Evolutionary conservation across 2,797 vertebrate genomes (phyloP), one percentile per base, ranked within the genome.

Genomic region (Spea hammondii): DNA sequence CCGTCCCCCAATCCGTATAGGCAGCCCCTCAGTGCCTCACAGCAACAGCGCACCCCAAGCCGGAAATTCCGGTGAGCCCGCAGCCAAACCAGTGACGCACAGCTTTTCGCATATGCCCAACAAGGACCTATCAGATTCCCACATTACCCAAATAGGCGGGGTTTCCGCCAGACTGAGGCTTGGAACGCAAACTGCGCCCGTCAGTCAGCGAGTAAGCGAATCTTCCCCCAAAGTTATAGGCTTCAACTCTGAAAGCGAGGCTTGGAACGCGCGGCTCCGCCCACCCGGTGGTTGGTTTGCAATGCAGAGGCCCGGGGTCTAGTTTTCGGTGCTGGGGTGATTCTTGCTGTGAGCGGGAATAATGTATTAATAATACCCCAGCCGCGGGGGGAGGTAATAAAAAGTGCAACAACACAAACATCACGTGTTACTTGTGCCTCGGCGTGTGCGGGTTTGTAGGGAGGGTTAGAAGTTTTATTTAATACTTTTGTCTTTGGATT

Each of bases 1-100:
- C 71, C 57, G 32, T 32, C 51, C 65, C 65, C 45, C 8, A 6
- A 89, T 86, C 12, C 50, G 13, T 14, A n/a, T 51, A 5, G 12
- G 4, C 59, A 44, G 17, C 11, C 47, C 6, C 47, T 13, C 32
- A 49, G 12, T 9, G 4, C 12, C 5, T 13, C 32, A 74, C 32
- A 12, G 32, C 46, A 49, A 75, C 49, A 80, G 13, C 10, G 17
- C 17, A 2, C 45, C 12, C 64, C 50, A 47, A 83, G 77, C 80
- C 89, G 88, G 85, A 89, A 87, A 75, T 89, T 88, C 85, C 88
- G 85, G 78, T 10, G 59, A 17, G 59, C 32, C 59, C 5, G 59
- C 59, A 62, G 59, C 14, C n/a, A 62, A 14, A 7, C 1, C 59
- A 14, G 59, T 62, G 59, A 62, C 59, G 59, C 14, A 62, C n/a